Base-by-base conservation (phyloP, 2,888 invertebrate species). In the Encarsia formosa region DNA sequence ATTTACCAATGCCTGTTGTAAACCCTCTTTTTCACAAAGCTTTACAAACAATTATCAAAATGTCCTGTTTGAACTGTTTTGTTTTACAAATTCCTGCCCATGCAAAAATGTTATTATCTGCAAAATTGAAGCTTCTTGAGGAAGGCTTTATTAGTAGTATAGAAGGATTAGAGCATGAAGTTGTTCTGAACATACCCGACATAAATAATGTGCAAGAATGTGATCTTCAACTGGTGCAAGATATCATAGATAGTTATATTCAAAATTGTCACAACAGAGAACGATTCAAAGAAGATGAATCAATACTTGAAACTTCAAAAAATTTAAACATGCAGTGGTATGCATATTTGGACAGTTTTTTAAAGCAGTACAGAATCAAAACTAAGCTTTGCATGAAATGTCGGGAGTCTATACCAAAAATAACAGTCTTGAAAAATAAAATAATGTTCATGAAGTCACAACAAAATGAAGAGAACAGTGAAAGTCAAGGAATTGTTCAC, bases 1-100 rank as follows among this genome's bases (percentile, higher is more conserved):
- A 89, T 60, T 77, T 99, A 1, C 91, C 92, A 0, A 75, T 96
- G 11, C 85, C 92, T 0, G 88, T 93, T 0, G 85, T 91, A 51
- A 97, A 98, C 78, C 97, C 98, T 0, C 68, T 98, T 40, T 92
- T 93, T 66, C 85, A 88, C 57, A 86, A 85, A 65, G 79, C 83
- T 24, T 77, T 96, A 16, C 81, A 80, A 49, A 80, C 78, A 1
- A 70, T 92, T 8, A 77, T 91, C 44, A 80, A 82, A 57, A 76
- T 86, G 1, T 80, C 83, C 18, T 93, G 93, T 66, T 70, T 87
- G 5, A 76, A 78, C 45, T 93, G 93, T 68, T 82, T 77, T 59
- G 79, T 76, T 61, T 73, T 91, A 9, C 87, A 88, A 75, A 78
- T 85, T 64, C 77, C 82, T 67, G 75, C 83, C 2, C 69, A 72